phyloP scores from a whole-genome alignment of 2,113 vertebrate genomes.

The Tretioscincus oriximinensis region DNA sequence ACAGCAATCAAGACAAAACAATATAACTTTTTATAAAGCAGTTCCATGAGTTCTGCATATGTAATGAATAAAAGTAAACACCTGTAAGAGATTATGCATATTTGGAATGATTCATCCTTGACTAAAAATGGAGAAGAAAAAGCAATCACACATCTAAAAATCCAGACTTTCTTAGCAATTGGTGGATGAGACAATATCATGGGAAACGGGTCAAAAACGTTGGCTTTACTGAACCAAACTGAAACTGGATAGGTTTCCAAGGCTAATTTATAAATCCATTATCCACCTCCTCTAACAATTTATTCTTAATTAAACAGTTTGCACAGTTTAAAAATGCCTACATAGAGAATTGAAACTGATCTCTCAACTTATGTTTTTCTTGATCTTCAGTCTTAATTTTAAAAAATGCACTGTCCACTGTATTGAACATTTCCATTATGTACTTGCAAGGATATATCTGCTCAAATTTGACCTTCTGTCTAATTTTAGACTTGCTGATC shows the following conservation, averaged over 20 bases:
- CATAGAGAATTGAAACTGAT: constrained; percentile 46
- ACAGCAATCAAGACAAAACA: neutral
- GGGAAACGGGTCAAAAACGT: neutral
- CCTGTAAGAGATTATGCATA: neutral
- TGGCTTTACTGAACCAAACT: too few species aligned
- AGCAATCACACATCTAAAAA: neutral
- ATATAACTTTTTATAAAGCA: neutral
- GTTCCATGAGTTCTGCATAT: neutral
- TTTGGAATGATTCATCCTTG: neutral
- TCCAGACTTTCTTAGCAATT: neutral
- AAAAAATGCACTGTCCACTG: constrained; percentile 40
- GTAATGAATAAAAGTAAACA: neutral
- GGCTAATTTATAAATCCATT: neutral
- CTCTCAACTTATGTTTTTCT: constrained; percentile 27
- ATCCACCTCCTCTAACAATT: neutral
- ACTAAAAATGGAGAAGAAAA: neutral
- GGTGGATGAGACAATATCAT: neutral
- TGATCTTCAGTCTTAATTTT: constrained; percentile 45
- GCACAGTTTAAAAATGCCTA: constrained; percentile 12
- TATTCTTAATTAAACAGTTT: neutral
- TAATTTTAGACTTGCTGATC: constrained; percentile 45
- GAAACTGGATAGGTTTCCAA: neutral
- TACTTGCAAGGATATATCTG: constrained; percentile 45
- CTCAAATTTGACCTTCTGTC: constrained; percentile 62
- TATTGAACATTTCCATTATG: constrained; percentile 36